Evolutionary conservation across 2,113 vertebrate species (phyloP).

Genomic region (Muscicapa adusta): DNA sequence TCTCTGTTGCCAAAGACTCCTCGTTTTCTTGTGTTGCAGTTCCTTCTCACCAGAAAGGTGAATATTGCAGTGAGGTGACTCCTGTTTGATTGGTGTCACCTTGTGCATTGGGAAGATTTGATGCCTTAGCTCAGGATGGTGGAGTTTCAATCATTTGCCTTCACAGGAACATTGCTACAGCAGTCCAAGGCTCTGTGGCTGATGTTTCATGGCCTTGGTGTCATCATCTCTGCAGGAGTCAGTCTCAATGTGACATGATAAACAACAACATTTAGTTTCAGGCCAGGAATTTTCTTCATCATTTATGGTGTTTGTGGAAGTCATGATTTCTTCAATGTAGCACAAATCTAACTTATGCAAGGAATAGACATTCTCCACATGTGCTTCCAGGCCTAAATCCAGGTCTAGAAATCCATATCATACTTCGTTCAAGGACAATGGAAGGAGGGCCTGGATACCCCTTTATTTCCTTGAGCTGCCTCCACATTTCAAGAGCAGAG

Average conservation of each 20-base stretch:
- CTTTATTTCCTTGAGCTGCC: background rate
- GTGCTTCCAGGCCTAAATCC: slow-evolving; percentile 12
- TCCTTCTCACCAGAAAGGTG: background rate
- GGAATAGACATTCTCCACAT: background rate
- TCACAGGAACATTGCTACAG: background rate
- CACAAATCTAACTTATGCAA: background rate
- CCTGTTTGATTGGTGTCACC: background rate
- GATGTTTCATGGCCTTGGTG: background rate
- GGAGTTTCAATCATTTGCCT: background rate
- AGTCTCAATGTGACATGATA: background rate
- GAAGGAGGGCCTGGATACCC: background rate
- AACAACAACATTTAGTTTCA: background rate
- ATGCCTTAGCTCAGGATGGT: background rate
- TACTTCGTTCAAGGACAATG: background rate
- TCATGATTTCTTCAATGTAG: background rate
- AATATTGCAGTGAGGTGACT: background rate
- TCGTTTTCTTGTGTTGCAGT: background rate
- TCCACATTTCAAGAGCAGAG: background rate
- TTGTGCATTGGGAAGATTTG: background rate
- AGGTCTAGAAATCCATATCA: background rate
- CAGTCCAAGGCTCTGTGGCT: background rate
- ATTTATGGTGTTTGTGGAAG: background rate
- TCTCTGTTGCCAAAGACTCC: background rate
- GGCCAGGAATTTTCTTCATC: background rate
- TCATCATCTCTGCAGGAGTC: background rate